Evolutionary conservation across 2,888 invertebrate species (phyloP), one percentile per base, ranked within the genome.

Genomic region (Beris morrisii): DNA sequence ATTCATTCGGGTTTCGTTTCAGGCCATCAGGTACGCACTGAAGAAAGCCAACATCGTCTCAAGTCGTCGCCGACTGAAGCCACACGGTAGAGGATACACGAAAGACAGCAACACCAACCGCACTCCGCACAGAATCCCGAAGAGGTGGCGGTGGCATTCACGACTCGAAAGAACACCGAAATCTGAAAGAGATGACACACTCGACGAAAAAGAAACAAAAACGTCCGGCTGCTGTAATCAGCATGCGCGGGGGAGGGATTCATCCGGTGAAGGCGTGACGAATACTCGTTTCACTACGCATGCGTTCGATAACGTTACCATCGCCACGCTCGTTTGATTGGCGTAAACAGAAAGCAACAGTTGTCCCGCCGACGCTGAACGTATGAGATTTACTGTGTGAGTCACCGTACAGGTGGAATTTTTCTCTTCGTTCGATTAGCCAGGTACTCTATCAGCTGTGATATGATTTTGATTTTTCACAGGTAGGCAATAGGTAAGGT

Each of bases 241-340:
- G 64, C 64, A 64, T 64, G 64, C 64, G 64, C 54, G 64, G 50
- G 64, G 64, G 63, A 52, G 63, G 63, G 63, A 22, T 52, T 38
- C 63, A 48, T 53, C 5, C 52, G 44, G 38, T 48, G 44, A 52
- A 30, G 63, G 64, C 64, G 64, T 64, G 64, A 64, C 64, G 54
- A 64, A 64, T 64, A 43, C 22, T 64, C 44, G 54, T 44, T 54
- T 54, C 30, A 31, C 28, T 44, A 64, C 64, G 64, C 64, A 64
- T 54, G 64, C 64, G 64, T 46, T 43, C n/a, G 53, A 11, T 9
- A 22, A 44, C 44, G 63, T 63, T 63, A 53, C 63, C 63, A 64
- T 64, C 46, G 45, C 64, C 54, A 53, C 57, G n/a, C 59, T 32
- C 15, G 50, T 59, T 59, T 59, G 59, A 50, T 59, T 59, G 59